Evolutionary conservation across 2,113 vertebrate species (phyloP).

Genomic region (Sminthopsis crassicaudata): DNA sequence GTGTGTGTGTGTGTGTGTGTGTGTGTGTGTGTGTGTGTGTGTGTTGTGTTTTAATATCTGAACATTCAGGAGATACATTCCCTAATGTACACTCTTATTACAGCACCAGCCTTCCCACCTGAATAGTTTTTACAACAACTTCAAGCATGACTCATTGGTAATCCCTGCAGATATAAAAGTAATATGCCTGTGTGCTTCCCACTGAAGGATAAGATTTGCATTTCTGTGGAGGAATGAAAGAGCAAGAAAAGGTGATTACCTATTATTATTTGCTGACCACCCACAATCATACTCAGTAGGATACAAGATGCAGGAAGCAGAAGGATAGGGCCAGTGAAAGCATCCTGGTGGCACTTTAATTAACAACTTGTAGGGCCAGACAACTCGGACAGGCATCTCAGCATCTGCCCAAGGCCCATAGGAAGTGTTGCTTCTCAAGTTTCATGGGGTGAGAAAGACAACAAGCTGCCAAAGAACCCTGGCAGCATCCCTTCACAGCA

Average conservation of each 20-base stretch:
- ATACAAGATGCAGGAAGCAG: slow-evolving; percentile 29
- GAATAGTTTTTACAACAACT: slow-evolving; percentile 58
- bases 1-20: neutral
- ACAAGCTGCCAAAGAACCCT: slow-evolving; percentile 18
- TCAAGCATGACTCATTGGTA: slow-evolving; percentile 53
- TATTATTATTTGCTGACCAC: slow-evolving; percentile 67
- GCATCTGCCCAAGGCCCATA: slow-evolving; percentile 1
- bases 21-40: neutral
- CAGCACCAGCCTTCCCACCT: neutral
- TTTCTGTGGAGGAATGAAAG: slow-evolving; percentile 61
- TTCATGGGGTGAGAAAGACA: neutral
- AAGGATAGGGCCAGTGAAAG: slow-evolving; percentile 25
- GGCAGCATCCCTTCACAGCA: slow-evolving; percentile 5
- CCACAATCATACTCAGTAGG: slow-evolving; percentile 34
- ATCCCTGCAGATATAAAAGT: slow-evolving; percentile 59
- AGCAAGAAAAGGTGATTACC: slow-evolving; percentile 49
- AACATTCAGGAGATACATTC: slow-evolving; percentile 32
- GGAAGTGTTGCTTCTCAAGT: slow-evolving; percentile 55
- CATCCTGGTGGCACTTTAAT: slow-evolving; percentile 57
- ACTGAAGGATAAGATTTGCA: slow-evolving; percentile 54
- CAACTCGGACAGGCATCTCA: slow-evolving; percentile 35
- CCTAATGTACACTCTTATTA: neutral
- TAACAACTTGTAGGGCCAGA: slow-evolving; percentile 61
- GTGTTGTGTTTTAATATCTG: neutral
- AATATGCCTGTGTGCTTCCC: slow-evolving; percentile 29